A percentile compares a stretch with the other conserved stretches of the same genome.
phyloP scores from a whole-genome alignment of 2,113 vertebrate genomes.

The Toxostoma redivivum region DNA sequence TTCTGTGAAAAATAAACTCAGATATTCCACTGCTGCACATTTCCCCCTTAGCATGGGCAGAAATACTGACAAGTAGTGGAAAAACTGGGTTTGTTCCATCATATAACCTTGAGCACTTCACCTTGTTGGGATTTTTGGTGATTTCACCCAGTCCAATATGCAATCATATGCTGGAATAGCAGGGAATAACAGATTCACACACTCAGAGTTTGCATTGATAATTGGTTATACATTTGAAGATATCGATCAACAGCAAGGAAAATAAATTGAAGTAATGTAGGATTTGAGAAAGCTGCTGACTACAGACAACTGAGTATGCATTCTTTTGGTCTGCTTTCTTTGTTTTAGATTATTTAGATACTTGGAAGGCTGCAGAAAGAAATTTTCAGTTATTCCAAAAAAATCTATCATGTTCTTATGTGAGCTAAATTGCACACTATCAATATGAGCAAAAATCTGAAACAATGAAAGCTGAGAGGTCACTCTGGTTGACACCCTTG shows the following conservation, averaged over 20 bases:
- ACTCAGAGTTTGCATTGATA: constrained; percentile 19
- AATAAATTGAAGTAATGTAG: constrained; percentile 42
- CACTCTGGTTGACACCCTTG: fast-evolving
- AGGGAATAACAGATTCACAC: constrained; percentile 2
- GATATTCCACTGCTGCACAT: neutral
- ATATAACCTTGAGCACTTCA: constrained; percentile 23
- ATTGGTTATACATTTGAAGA: constrained; percentile 33
- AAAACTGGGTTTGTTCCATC: neutral
- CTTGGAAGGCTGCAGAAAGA: neutral
- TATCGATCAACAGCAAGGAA: constrained; percentile 30
- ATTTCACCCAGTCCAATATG: constrained; percentile 14
- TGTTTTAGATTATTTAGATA: constrained; percentile 14
- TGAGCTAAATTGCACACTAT: neutral
- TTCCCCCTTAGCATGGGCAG: neutral
- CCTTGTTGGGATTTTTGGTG: neutral
- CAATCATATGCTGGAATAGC: constrained; percentile 25
- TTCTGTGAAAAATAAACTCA: neutral
- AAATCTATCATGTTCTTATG: neutral
- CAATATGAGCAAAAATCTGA: neutral
- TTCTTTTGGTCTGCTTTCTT: neutral
- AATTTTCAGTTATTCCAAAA: neutral
- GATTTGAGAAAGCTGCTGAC: constrained; percentile 53
- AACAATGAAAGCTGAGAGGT: neutral
- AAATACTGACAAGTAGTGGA: neutral
- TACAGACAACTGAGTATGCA: neutral